Conservation (phyloP, 2,888 invertebrate genomes). For the Drosophila sordidula region DNA sequence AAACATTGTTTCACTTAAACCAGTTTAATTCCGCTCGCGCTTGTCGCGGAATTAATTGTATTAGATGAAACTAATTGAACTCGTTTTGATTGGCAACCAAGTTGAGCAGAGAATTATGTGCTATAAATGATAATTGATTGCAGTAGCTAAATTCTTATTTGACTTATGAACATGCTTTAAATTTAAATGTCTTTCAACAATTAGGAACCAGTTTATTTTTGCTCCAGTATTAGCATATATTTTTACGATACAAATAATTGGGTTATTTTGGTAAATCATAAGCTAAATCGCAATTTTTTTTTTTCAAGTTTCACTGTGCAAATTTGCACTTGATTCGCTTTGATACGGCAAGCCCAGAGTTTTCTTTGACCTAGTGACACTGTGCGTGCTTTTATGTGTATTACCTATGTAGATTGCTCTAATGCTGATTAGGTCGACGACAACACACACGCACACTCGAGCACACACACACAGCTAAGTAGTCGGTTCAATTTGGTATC, state of each 20-base stretch:
- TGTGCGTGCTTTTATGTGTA: conserved; percentile 72
- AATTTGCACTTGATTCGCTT: conserved; percentile 9
- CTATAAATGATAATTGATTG: conserved; percentile 60
- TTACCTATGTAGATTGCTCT: conserved; percentile 79
- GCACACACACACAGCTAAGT: conserved; percentile 46
- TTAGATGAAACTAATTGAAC: conserved; percentile 56
- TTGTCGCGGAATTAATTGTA: conserved; percentile 22
- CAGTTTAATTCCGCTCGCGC: conserved; percentile 38
- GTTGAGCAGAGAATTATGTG: conserved; percentile 38
- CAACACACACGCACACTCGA: conserved; percentile 34
- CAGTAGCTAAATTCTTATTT: conserved; percentile 16
- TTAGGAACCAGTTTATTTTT: conserved; percentile 20
- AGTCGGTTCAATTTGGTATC: conserved; percentile 80
- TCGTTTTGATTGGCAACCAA: conserved; percentile 49
- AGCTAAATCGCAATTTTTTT: too few species aligned
- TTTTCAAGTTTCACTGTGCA: background rate
- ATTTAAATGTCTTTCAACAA: conserved; percentile 3
- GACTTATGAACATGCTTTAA: conserved; percentile 31
- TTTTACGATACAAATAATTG: too few species aligned
- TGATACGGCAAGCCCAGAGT: background rate
- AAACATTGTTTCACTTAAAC: conserved; percentile 27
- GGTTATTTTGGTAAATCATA: too few species aligned
- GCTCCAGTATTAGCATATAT: too few species aligned
- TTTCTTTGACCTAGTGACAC: conserved; percentile 38
- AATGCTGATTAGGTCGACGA: conserved; percentile 75